Evolutionary conservation across 2,113 vertebrate species (phyloP), one percentile per base, ranked within the genome.

Genomic region (Nycticorax nycticorax): DNA sequence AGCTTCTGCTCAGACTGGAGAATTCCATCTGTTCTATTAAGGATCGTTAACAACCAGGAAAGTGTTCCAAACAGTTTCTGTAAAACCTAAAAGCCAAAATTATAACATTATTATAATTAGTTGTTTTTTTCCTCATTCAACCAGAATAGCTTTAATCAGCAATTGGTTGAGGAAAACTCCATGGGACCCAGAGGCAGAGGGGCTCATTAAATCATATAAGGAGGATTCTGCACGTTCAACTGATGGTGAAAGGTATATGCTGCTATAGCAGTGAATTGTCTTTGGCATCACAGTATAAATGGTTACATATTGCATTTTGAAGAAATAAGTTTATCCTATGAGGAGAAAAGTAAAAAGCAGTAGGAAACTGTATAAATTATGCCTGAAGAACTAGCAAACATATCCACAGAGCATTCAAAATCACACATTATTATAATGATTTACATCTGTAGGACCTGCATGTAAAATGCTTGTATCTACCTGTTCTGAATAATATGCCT

Each of bases 21-120:
- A 94, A 88, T 92, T 94, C 82, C 85, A 90, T 94, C 74, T 90
- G 75, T 74, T 96, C 85, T 78, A 77, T 77, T 93, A 92, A 90
- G 60, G 50, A 74, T 88, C 45, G 62, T 83, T 96, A 92, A n/a
- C 37, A 94, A 83, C 20, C 45, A 75, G 32, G 67, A 89, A 94
- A 79, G 17, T 69, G 93, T 83, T 96, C 63, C 63, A 93, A 73
- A 50, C 28, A 67, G 63, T 66, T 96, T 88, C 43, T 80, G 37
- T 79, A 69, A 88, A 90, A 76, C 32, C 12, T 90, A 73, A 88
- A 97, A 95, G 50, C 26, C 32, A 66, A 88, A 94, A 88, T 83
- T 90, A 83, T 74, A 76, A 30, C 32, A 59, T 64, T 85, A 85
- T 85, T 78, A 81, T 92, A 88, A 81, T 81, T 66, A 72, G 43